Evolutionary conservation across 1,140 invertebrate genomes (phyloP), one percentile per base, ranked within the genome.

Genomic region (Diplogasteroides magnus): DNA sequence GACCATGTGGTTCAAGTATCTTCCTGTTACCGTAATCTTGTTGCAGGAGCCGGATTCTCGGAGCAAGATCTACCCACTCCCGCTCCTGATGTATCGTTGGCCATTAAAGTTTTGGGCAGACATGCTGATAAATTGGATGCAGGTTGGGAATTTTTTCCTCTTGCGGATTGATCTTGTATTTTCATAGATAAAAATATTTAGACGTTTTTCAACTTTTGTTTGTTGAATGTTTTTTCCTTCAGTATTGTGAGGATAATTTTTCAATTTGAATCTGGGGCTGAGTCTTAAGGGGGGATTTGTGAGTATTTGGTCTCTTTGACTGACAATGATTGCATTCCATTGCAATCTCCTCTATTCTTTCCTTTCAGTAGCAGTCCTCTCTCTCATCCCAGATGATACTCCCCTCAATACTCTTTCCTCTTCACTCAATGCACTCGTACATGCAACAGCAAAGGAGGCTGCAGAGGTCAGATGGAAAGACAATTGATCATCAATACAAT

Each of bases 101-200:
- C 65, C 0, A 60, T 67, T 19, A 67, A 60, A 31, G 59, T 67
- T 32, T n/a, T 67, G 19, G 57, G 55, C 2, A 58, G 59, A 15
- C 26, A 67, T 67, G 65, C 65, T 1, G 65, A 67, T 60, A 67
- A 67, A 32, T 58, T 67, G n/a, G 65, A 67, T 32, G 59, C 65
- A 23, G 57, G 37, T 48, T 11, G 6, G 37, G 19, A 48, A 19
- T 48, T n/a, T n/a, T n/a, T n/a, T n/a, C n/a, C n/a, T n/a, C n/a
- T n/a, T n/a, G n/a, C n/a, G n/a, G n/a, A n/a, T n/a, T n/a, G n/a
- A n/a, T n/a, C n/a, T n/a, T n/a, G n/a, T n/a, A n/a, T n/a, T n/a
- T n/a, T n/a, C n/a, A n/a, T n/a, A n/a, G n/a, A n/a, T n/a, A n/a
- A n/a, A n/a, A n/a, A n/a, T n/a, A n/a, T n/a, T n/a, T n/a, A n/a